Evolutionary conservation across 2,888 invertebrate species (phyloP).

Genomic region (Lissonota sp.): DNA sequence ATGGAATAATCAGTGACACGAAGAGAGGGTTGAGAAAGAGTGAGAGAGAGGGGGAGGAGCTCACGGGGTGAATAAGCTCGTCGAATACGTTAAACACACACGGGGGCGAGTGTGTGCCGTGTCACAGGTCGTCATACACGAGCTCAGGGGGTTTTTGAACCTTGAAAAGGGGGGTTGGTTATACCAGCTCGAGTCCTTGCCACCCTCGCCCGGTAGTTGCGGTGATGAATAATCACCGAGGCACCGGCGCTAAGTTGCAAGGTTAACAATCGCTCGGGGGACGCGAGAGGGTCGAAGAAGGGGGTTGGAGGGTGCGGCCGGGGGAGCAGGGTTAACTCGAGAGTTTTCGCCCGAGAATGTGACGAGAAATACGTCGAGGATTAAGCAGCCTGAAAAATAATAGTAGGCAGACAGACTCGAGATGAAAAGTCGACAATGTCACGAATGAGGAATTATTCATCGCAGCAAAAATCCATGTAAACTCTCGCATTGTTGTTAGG

Average conservation of each 20-base stretch:
- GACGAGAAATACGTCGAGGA: slow-evolving; percentile 18
- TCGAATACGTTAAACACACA: slow-evolving; percentile 67
- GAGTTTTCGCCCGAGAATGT: slow-evolving; percentile 10
- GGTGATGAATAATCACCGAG: slow-evolving; percentile 76
- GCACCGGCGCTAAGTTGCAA: slow-evolving; percentile 70
- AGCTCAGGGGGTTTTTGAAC: not conserved
- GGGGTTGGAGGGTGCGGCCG: not conserved
- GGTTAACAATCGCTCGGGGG: slow-evolving; percentile 73
- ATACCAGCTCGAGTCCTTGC: slow-evolving; percentile 18
- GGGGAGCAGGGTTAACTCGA: not conserved
- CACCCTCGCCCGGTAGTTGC: slow-evolving; percentile 61
- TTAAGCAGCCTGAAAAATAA: slow-evolving; percentile 44
- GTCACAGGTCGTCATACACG: slow-evolving; percentile 19
- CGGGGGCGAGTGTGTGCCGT: not conserved
- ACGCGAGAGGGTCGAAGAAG: not conserved
- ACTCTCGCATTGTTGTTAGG: not conserved
- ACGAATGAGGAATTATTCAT: not conserved
- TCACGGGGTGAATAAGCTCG: slow-evolving; percentile 30
- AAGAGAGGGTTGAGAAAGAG: slow-evolving; percentile 22
- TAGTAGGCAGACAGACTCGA: not conserved
- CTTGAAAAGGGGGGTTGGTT: not conserved
- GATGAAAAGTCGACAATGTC: slow-evolving; percentile 1
- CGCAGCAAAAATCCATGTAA: not conserved
- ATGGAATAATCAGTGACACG: slow-evolving; percentile 34
- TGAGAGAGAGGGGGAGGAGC: not conserved